These are phyloP conservation scores for Artemia sinica DNA, from an alignment of 2,888 invertebrate genomes.

Conservation along the genomic window DNA sequence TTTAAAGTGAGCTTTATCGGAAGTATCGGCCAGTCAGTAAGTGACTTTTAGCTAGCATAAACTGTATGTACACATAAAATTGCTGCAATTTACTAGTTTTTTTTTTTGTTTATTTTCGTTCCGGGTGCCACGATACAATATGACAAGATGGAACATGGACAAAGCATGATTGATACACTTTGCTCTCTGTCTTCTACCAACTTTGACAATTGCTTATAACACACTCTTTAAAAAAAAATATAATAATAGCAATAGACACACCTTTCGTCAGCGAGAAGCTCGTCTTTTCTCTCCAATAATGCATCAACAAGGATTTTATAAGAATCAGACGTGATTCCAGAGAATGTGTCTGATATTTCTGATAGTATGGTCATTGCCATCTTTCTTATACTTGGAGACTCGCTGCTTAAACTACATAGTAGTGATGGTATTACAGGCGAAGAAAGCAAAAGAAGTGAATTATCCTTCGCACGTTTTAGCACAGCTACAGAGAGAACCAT, in stretches of 20 bases:
- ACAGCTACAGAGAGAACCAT: not conserved
- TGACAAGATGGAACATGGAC: too few relatives aligned
- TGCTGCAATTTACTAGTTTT: too few relatives aligned
- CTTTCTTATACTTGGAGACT: not conserved
- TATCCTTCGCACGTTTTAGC: not conserved
- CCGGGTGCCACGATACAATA: too few relatives aligned
- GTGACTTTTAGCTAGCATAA: too few relatives aligned
- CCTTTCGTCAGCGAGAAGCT: constrained; percentile 4
- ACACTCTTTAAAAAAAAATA: too few relatives aligned
- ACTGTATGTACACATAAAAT: too few relatives aligned
- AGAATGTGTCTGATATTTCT: not conserved
- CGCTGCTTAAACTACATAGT: not conserved
- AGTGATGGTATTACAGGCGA: not conserved
- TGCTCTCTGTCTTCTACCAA: too few relatives aligned
- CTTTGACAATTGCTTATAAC: too few relatives aligned
- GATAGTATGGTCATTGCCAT: not conserved
- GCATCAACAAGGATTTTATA: not conserved
- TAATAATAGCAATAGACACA: not conserved
- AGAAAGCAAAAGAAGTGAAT: not conserved
- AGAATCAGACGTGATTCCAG: not conserved
- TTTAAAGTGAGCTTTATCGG: too few relatives aligned
- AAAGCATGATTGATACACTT: too few relatives aligned
- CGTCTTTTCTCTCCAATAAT: not conserved
- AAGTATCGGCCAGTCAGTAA: too few relatives aligned
- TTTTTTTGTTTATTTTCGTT: too few relatives aligned